Evolutionary conservation across 2,888 invertebrate species (phyloP).

Genomic region (Metallyticus violacea): DNA sequence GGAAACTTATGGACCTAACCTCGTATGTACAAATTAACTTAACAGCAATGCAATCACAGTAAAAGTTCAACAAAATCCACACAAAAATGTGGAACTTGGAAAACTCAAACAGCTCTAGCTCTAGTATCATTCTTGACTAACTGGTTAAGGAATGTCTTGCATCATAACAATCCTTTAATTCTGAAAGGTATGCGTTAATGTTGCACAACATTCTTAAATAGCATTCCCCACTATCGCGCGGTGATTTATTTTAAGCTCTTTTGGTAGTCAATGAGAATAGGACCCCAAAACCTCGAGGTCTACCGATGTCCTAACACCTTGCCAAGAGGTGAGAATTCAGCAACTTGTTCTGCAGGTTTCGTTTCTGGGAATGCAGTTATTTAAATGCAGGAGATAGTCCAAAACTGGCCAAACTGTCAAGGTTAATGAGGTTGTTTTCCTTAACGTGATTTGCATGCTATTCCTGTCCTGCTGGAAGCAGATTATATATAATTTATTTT

Average conservation of each 20-base stretch:
- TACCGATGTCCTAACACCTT: background rate
- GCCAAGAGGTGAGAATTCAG: background rate
- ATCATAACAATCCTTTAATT: background rate
- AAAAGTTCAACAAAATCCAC: too few relatives aligned
- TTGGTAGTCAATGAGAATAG: too few relatives aligned
- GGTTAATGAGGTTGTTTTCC: background rate
- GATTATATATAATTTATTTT: background rate
- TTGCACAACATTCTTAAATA: background rate
- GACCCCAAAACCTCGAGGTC: background rate
- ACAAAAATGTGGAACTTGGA: too few relatives aligned
- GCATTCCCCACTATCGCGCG: too few relatives aligned
- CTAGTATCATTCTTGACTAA: too few relatives aligned
- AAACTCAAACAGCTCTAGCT: too few relatives aligned
- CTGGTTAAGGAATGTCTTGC: too few relatives aligned
- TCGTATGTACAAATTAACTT: too few relatives aligned
- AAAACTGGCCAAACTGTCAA: background rate
- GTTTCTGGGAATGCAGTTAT: background rate
- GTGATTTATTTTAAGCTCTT: too few relatives aligned
- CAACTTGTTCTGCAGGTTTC: background rate
- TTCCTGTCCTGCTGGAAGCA: background rate
- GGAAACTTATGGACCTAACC: too few relatives aligned
- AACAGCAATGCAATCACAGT: too few relatives aligned
- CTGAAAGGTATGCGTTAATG: background rate
- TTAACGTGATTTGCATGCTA: background rate
- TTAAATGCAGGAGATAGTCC: too few relatives aligned